Evolutionary conservation across 1,140 invertebrate genomes (phyloP), one percentile per base, ranked within the genome.

Genomic region (Drosophila ambigua): DNA sequence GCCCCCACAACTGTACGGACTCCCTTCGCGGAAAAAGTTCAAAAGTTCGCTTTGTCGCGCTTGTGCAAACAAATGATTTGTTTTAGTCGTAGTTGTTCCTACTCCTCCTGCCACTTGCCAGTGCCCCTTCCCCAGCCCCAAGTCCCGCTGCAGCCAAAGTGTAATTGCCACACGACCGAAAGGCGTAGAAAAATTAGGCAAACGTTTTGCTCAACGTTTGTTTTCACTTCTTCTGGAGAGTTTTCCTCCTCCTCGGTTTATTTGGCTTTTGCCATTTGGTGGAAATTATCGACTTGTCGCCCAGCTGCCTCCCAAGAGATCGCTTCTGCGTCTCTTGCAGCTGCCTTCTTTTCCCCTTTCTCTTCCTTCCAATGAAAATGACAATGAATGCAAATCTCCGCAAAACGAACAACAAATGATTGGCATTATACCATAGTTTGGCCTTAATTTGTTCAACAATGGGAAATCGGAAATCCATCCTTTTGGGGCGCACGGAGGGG

Each of bases 61-160:
- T 88, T 88, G 83, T 83, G 84, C 81, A 88, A 88, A 88, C 83
- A 88, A 88, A 88, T 88, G 81, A 88, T 88, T 88, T 88, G 84
- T 73, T 88, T 81, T 81, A 60, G 72, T 62, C 62, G 50, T 62
- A 72, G 64, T 85, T 74, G 59, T 63, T 26, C 13, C 26, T 8
- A 13, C 28, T 23, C 26, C 45, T 20, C 16, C 16, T 28, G 11
- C 28, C 46, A 9, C 24, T 39, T n/a, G 23, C 23, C 23, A 24
- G 13, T n/a, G 39, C 28, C 11, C 13, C 13, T 4, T 45, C 24
- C 50, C 6, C 23, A 4, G 23, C 23, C 0, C 23, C 23, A 2
- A 16, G 31, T 28, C 44, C 52, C 35, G 11, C 11, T 39, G 9
- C 31, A 11, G 24, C 53, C 62, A 76, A 55, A 72, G 16, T 49